phyloP scores from a whole-genome alignment of 2,113 vertebrate genomes.

The Boulengerochromis microlepis region DNA sequence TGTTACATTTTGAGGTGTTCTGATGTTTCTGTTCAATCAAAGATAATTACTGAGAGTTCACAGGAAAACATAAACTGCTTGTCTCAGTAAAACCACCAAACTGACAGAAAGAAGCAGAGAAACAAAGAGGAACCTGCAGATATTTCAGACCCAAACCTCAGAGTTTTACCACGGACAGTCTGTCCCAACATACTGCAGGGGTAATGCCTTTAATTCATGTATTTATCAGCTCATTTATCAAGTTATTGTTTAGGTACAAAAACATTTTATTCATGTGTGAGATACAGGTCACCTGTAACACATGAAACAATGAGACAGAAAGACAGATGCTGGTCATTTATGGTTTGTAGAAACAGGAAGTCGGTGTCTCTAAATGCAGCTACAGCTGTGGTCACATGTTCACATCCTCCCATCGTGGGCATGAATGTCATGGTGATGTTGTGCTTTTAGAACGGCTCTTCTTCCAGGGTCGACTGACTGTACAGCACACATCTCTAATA shows the following conservation, averaged over 20 bases:
- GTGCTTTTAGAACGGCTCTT: background rate
- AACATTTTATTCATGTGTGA: background rate
- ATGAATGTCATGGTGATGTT: background rate
- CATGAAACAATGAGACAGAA: background rate
- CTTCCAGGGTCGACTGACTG: background rate
- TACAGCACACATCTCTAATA: background rate
- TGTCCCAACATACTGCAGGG: background rate
- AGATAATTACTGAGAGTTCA: background rate
- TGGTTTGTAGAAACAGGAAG: background rate
- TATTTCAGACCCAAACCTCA: background rate
- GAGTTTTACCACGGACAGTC: accelerated
- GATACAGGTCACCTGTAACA: background rate
- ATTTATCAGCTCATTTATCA: background rate
- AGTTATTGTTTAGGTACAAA: background rate
- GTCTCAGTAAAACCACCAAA: background rate
- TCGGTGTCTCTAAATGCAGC: background rate
- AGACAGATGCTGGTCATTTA: background rate
- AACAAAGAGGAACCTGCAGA: background rate
- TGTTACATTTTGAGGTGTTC: background rate
- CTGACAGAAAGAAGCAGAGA: background rate
- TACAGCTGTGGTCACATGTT: background rate
- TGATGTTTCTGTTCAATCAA: background rate
- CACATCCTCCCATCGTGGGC: background rate
- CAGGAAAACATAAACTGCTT: background rate
- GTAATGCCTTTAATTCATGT: background rate